Conservation (phyloP, 2,113 vertebrate species). For the Ranitomeya variabilis region DNA sequence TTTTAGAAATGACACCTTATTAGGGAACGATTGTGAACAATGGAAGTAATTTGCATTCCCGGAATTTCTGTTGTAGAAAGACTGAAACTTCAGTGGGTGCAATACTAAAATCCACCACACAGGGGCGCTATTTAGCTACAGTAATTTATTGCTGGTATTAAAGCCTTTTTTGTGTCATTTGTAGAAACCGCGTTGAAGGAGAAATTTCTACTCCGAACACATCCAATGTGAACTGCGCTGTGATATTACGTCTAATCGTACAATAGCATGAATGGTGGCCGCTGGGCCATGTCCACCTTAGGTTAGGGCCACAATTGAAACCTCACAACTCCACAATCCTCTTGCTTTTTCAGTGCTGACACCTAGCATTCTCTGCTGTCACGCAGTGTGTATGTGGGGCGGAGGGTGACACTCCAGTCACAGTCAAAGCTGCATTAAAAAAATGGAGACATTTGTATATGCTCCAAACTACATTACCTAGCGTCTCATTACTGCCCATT, state of each 20-base stretch:
- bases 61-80: not conserved
- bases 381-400: too few species aligned
- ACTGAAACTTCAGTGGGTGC: not conserved
- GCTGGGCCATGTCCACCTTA: too few species aligned
- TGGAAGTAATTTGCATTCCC: not conserved
- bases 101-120: not conserved
- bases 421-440: not conserved
- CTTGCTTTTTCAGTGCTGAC: not conserved
- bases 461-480: not conserved
- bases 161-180: not conserved
- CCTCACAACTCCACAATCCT: too few species aligned
- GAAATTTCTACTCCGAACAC: not conserved
- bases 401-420: not conserved
- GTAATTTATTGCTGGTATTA: not conserved
- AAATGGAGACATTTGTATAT: not conserved
- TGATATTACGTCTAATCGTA: not conserved
- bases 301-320: too few species aligned
- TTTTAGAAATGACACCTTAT: not conserved
- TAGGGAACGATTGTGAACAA: not conserved
- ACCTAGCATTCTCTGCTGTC: not conserved
- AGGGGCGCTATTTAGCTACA: slow-evolving; percentile 3
- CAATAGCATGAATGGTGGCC: too few species aligned
- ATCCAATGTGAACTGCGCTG: not conserved
- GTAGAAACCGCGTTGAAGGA: not conserved
- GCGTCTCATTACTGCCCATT: too few species aligned